phyloP scores from a whole-genome alignment of 1,140 invertebrate genomes.

The Riptortus pedestris region DNA sequence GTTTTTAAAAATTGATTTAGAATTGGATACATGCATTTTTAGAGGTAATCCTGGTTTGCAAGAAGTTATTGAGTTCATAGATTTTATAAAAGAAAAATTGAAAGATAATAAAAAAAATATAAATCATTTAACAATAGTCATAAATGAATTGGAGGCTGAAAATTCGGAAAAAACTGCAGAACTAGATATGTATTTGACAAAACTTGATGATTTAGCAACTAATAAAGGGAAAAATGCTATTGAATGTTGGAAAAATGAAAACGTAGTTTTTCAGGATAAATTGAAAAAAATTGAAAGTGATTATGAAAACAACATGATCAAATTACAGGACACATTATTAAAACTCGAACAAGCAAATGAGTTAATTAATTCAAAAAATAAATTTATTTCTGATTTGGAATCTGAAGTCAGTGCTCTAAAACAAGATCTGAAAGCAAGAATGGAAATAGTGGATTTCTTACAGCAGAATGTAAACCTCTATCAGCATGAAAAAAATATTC shows the following conservation, averaged over 20 bases:
- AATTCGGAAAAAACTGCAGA: neutral
- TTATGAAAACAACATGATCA: neutral
- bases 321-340: neutral
- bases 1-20: neutral
- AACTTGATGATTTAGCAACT: neutral
- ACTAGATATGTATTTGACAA: neutral
- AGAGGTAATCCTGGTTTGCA: neutral
- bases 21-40: neutral
- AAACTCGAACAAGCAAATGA: neutral
- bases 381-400: neutral
- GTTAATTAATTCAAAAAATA: neutral
- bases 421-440: neutral
- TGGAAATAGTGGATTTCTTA: neutral
- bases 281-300: neutral
- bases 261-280: neutral
- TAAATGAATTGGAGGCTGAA: neutral
- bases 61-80: neutral
- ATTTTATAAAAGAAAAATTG: neutral
- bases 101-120: constrained; percentile 2
- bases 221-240: neutral
- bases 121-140: neutral
- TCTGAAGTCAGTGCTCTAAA: neutral
- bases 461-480: constrained; percentile 21
- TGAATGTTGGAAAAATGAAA: neutral
- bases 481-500: constrained; percentile 25